Evolutionary conservation across 2,888 invertebrate species (phyloP), one percentile per base, ranked within the genome.

Genomic region (Anoplius nigerrimus): DNA sequence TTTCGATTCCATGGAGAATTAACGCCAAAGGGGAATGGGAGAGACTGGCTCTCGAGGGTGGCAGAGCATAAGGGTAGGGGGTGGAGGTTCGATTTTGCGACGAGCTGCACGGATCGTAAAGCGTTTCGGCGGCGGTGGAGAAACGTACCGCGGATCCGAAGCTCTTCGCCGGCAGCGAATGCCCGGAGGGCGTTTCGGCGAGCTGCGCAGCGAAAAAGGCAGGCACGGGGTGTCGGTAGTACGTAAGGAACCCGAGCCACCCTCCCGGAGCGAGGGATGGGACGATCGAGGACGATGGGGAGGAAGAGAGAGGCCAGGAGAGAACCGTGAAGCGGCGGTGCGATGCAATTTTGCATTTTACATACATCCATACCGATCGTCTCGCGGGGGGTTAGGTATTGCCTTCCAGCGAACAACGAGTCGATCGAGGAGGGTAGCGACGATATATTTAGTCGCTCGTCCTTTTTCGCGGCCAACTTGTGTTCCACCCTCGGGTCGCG

Each of bases 1-100:
- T 80, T 48, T 84, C 78, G 80, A 83, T 83, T 80, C 82, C 84
- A 81, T 84, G 76, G 85, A 84, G 85, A 86, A 86, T 85, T 84
- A 85, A 84, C 82, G 80, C 75, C 74, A 71, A 15, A 13, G 6
- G 60, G 70, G 74, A 76, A 48, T 48, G 16, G 48, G 34, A 8
- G 34, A 34, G 34, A 34, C 34, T 6, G 34, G 34, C 6, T 5
- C 11, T 5, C 11, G 34, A 24, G 24, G 24, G 24, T 24, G 24
- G 24, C 24, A 6, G 24, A 6, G 24, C 24, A 6, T 2, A 24
- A 24, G 24, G 24, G 6, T 4, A 24, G 24, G 24, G 24, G 24
- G 24, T 2, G 24, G 73, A 82, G 81, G 82, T 85, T 85, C 86
- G 85, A 86, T 85, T 86, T 84, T 82, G 79, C 65, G 71, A 71